Evolutionary conservation across 2,888 invertebrate genomes (phyloP), one percentile per base, ranked within the genome.

Genomic region (Bombyx huttoni): DNA sequence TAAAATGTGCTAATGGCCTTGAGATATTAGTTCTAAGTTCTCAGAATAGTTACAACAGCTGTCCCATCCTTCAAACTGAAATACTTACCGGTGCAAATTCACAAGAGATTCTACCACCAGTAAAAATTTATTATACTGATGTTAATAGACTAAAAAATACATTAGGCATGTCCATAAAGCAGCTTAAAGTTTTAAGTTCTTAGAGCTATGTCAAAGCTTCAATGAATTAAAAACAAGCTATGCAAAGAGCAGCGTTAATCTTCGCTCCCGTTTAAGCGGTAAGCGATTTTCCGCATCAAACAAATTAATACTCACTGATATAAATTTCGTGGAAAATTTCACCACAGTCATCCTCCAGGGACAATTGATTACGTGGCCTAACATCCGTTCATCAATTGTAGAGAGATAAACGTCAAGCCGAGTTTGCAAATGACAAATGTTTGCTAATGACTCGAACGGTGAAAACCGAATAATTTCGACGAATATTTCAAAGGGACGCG

Each of bases 351-450:
- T 80, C 65, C 73, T 70, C 68, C 53, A 62, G 68, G 73, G 71
- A 81, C 78, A 81, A 81, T 81, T 80, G 79, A 81, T 82, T 78
- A 76, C 80, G 70, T 68, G 69, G 70, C 75, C 78, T 77, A 80
- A 77, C 80, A 82, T 80, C 77, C 80, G 81, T 76, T 78, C 79
- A 81, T 82, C 81, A 81, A 81, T 81, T 79, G 80, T 78, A 75
- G 70, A 73, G 75, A 78, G 79, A 82, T 82, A 80, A 81, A 78
- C 76, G 82, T 84, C 81, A 78, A 67, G 68, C 71, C 65, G 79
- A 78, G 79, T 81, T 81, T 81, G 78, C 77, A 80, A 81, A 81
- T 81, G 82, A 81, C 81, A 82, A 83, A 84, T 84, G 81, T 81
- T 80, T 80, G 79, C 81, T 83, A 84, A 84, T 81, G 81, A 80